Evolutionary conservation across 2,797 vertebrate species (phyloP).

Genomic region (Carapus acus): DNA sequence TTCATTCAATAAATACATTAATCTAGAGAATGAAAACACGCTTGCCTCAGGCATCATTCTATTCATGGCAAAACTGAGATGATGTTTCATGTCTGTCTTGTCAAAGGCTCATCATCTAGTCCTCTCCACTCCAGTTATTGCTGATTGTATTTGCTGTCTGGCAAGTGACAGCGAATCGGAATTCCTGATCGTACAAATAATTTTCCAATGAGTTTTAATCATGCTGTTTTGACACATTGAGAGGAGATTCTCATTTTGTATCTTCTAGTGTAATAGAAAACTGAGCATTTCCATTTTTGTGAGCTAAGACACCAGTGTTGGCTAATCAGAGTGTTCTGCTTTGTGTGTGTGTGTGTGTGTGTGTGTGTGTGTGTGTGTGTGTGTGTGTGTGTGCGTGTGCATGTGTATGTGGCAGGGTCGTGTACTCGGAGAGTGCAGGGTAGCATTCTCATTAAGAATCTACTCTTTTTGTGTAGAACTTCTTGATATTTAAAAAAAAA

Average conservation of each 20-base stretch:
- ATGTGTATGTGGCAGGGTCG: not conserved
- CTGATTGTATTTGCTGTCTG: slow-evolving; percentile 61
- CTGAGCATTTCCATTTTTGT: slow-evolving; percentile 59
- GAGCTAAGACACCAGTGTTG: slow-evolving; percentile 53
- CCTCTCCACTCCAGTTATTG: slow-evolving; percentile 40
- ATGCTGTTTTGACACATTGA: slow-evolving; percentile 67
- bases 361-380: slow-evolving; percentile 21
- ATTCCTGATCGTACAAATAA: slow-evolving; percentile 63
- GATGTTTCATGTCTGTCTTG: slow-evolving; percentile 27
- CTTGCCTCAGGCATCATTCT: too few species aligned
- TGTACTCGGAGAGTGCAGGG: slow-evolving; percentile 25
- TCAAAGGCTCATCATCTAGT: slow-evolving; percentile 21
- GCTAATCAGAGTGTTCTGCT: slow-evolving; percentile 45
- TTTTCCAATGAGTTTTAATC: slow-evolving; percentile 65
- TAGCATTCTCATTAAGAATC: slow-evolving; percentile 37
- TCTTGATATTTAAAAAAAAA: slow-evolving; percentile 19
- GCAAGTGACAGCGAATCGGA: slow-evolving; percentile 64
- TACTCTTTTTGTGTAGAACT: slow-evolving; percentile 29
- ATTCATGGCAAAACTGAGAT: slow-evolving; percentile 12
- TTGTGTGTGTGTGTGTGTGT: slow-evolving; percentile 43
- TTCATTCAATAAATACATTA: too few species aligned
- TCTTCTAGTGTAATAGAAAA: slow-evolving; percentile 58
- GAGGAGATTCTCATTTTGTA: slow-evolving; percentile 52
- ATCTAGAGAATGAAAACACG: too few species aligned
- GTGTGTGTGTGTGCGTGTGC: too few species aligned